Base-by-base conservation (phyloP, 2,113 vertebrate genomes). In the Proterorhinus semilunaris region DNA sequence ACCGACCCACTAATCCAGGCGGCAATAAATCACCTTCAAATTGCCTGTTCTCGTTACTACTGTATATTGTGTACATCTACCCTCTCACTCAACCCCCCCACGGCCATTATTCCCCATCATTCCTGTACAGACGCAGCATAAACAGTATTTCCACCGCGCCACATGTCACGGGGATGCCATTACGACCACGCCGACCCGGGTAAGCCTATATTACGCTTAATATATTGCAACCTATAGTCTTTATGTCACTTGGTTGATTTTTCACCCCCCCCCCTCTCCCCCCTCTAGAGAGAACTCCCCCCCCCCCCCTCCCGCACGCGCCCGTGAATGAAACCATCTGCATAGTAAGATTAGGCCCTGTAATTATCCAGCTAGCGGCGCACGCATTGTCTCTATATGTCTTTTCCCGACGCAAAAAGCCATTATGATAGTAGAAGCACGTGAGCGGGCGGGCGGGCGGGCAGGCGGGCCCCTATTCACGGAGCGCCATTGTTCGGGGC, bases 351-450 rank as follows among this genome's bases (percentile, higher is more conserved):
- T 87, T 89, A 87, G 53, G 83, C 76, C 27, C 85, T 88, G 74
- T 89, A 89, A 91, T 91, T 89, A 91, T 84, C 84, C 83, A 86
- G 84, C 83, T 78, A 78, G 74, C 81, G 80, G 78, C 82, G 76
- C 81, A 81, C 79, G 79, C 76, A 89, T 91, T 89, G 88, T 88
- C 84, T 87, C 83, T 86, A 84, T 90, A 85, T 50, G 78, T 88
- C 82, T 83, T 27, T 55, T 68, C 27, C 21, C 54, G 4, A 58
- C 64, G 50, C 83, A 88, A 58, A 36, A 92, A 86, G 87, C 90
- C 88, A 92, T 93, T 91, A 93, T 55, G 27, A 27, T 89, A 91
- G 87, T 88, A 21, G 88, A 89, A 90, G 82, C 90, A 88, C 86
- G 87, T 90, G 92, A 91, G 83, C 77, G 55, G 43, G 55, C 10